Conservation (phyloP, 2,113 vertebrate species). For the Alethe castanea region DNA sequence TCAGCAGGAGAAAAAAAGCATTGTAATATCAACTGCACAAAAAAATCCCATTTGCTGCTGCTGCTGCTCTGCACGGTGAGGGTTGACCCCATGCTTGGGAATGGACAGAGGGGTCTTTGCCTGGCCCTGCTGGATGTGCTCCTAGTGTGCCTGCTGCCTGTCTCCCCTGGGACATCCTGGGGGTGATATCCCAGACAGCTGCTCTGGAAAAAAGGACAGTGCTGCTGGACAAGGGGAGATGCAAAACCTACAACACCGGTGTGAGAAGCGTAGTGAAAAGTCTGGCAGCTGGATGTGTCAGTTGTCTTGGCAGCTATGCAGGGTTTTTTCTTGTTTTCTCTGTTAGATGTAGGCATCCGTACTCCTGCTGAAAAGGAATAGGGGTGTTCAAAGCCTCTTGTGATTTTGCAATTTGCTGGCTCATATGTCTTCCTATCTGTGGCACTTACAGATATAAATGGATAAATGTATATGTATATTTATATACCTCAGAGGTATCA, state of each 20-base stretch:
- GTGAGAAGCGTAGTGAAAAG: neutral
- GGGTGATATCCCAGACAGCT: neutral
- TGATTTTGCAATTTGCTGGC: neutral
- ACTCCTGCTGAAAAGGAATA: neutral
- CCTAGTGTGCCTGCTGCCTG: fast-evolving
- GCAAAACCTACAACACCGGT: neutral
- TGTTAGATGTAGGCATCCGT: neutral
- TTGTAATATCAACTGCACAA: neutral
- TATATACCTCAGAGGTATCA: neutral
- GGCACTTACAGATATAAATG: neutral
- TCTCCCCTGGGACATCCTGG: neutral
- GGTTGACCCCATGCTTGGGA: fast-evolving
- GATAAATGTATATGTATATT: neutral
- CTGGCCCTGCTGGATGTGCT: neutral
- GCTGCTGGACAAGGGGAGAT: neutral
- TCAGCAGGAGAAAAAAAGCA: neutral
- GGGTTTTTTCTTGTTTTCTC: neutral
- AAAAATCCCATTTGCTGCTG: neutral
- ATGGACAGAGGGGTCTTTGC: neutral
- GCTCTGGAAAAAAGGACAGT: neutral
- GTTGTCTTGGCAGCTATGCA: neutral
- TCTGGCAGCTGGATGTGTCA: neutral
- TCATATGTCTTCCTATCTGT: neutral
- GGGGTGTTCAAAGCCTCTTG: neutral
- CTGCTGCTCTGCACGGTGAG: fast-evolving